Evolutionary conservation across 2,113 vertebrate genomes (phyloP), one percentile per base, ranked within the genome.

Genomic region (Alectura lathami): DNA sequence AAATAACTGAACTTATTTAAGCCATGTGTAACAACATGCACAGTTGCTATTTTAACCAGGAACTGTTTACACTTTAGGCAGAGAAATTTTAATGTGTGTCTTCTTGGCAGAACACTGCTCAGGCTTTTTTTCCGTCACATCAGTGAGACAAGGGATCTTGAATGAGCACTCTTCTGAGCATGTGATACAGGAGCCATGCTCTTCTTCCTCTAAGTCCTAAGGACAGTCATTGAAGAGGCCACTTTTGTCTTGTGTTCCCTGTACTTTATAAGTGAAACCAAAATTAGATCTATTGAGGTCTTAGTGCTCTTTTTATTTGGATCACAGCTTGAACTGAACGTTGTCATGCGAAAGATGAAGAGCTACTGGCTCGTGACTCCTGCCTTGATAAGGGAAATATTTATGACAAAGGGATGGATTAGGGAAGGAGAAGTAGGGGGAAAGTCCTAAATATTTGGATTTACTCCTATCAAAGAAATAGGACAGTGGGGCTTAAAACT

Each of bases 291-390:
- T 83, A 18, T 40, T 0, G 8, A 82, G 18, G 13, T 82, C 16
- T 57, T 30, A 9, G 0, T 67, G 40, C n/a, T 72, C 53, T 75
- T 59, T 3, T 1, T 8, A 27, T 32, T 54, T 91, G 27, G 5
- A 22, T 86, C 1, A 0, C 54, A 11, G n/a, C 34, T 77, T 68
- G 75, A 91, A n/a, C 18, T 8, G 24, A 21, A 68, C 72, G 17
- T 36, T 64, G 10, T 9, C 6, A 0, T 59, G 22, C 17, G 32
- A 63, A 40, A 86, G 42, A 63, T 17, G 18, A 68, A 83, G 16
- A 24, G 11, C 11, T 72, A 32, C 48, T 34, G 27, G 4, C 23
- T 26, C 20, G 38, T 0, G 0, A 34, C 11, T 76, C 3, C 57
- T 40, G 9, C 9, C 17, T 54, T 0, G 0, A 17, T 20, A 88